Evolutionary conservation across 2,888 invertebrate species (phyloP).

Genomic region (Tanypteryx hageni): DNA sequence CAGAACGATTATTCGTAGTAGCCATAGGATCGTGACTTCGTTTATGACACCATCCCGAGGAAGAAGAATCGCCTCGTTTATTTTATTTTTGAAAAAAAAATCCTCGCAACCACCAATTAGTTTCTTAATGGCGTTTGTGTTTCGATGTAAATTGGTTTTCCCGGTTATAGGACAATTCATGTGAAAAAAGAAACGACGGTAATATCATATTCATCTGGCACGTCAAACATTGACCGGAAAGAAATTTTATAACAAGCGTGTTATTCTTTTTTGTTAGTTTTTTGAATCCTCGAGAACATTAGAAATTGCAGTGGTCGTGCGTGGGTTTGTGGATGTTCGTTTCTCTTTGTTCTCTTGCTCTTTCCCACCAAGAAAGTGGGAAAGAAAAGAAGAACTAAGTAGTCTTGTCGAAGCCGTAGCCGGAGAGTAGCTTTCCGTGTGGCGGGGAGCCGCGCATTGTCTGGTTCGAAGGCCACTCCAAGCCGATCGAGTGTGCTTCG

Average conservation of each 20-base stretch:
- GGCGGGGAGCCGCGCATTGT: not conserved
- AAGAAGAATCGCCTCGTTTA: too few species aligned
- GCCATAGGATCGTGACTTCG: too few species aligned
- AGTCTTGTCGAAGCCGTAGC: not conserved
- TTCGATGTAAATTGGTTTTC: too few species aligned
- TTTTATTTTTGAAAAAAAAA: too few species aligned
- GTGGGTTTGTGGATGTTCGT: not conserved
- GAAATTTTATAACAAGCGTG: not conserved
- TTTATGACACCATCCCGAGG: too few species aligned
- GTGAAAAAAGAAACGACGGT: too few species aligned
- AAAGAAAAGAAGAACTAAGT: not conserved
- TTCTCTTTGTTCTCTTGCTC: not conserved
- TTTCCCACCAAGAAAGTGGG: not conserved
- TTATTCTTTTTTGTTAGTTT: not conserved
- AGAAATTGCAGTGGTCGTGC: not conserved
- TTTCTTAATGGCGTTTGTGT: too few species aligned
- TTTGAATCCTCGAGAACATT: not conserved
- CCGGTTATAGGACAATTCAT: too few species aligned
- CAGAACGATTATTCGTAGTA: too few species aligned
- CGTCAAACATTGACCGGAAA: too few species aligned
- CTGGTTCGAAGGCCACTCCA: conserved; percentile 34
- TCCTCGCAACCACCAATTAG: too few species aligned
- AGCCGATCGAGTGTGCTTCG: conserved; percentile 17
- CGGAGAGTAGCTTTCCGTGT: conserved; percentile 11
- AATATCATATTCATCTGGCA: too few species aligned